A percentile compares a stretch with the other conserved stretches of the same genome.
These are phyloP conservation scores for Lepilemur ruficaudatus DNA, from an alignment of 2,797 vertebrate species.

Conservation along the genomic window DNA sequence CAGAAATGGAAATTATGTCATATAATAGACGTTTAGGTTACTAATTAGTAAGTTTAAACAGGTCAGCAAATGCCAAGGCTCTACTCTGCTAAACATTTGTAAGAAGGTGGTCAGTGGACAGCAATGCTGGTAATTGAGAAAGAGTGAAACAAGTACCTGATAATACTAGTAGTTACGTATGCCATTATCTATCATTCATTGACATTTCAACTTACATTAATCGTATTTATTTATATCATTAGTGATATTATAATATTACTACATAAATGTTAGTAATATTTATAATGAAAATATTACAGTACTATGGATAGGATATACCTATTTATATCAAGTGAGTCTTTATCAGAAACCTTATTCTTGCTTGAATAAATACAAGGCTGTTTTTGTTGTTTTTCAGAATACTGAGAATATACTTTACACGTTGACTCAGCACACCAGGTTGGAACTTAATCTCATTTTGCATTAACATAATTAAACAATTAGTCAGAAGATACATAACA, in stretches of 20 bases:
- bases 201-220: not conserved
- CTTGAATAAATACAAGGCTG: conserved; percentile 24
- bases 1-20: conserved; percentile 3
- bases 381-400: conserved; percentile 84
- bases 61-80: not conserved
- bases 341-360: not conserved
- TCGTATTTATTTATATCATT: not conserved
- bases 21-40: not conserved
- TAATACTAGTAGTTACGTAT: not conserved
- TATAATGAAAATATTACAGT: conserved; percentile 24
- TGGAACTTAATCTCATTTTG: conserved; percentile 60
- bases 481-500: not conserved
- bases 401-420: conserved; percentile 87
- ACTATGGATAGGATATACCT: not conserved
- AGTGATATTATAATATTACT: not conserved
- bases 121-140: not conserved
- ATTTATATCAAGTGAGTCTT: not conserved
- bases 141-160: not conserved
- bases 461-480: conserved; percentile 33
- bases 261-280: not conserved
- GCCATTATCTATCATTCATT: not conserved
- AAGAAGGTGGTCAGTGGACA: not conserved
- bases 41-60: not conserved
- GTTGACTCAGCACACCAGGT: conserved; percentile 92
- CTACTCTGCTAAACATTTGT: not conserved